phyloP scores from a whole-genome alignment of 2,888 invertebrate genomes.

The Erynnis tages region DNA sequence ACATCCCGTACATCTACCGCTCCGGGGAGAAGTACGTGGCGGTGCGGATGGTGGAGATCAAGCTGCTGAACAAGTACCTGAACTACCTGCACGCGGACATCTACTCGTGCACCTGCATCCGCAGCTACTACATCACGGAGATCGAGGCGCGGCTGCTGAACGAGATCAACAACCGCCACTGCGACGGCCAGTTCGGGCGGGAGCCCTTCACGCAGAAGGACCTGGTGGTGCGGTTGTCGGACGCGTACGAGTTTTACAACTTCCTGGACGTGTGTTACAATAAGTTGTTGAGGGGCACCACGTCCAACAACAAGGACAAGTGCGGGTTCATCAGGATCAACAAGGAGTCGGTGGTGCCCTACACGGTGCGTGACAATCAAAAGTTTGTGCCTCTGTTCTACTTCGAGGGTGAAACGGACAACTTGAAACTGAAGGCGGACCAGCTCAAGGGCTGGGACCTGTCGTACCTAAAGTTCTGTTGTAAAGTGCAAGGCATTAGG shows the following conservation, averaged over 20 bases:
- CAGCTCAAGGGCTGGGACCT: slow-evolving; percentile 95
- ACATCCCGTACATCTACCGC: slow-evolving; percentile 94
- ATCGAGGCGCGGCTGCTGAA: slow-evolving; percentile 94
- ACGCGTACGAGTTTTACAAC: slow-evolving; percentile 94
- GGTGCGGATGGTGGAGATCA: slow-evolving; percentile 96
- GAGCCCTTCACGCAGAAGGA: slow-evolving; percentile 94
- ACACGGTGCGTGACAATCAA: slow-evolving; percentile 90
- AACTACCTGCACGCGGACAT: slow-evolving; percentile 94
- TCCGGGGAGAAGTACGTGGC: slow-evolving; percentile 93
- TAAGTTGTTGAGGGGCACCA: slow-evolving; percentile 87
- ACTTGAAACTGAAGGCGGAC: slow-evolving; percentile 92
- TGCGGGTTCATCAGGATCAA: slow-evolving; percentile 96
- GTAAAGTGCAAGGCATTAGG: slow-evolving; percentile 95
- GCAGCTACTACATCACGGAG: slow-evolving; percentile 96
- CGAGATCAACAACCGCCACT: slow-evolving; percentile 96
- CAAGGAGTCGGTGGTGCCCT: slow-evolving; percentile 96
- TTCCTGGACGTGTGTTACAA: slow-evolving; percentile 95
- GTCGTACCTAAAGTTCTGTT: slow-evolving; percentile 95
- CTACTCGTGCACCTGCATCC: slow-evolving; percentile 94
- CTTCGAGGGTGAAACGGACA: slow-evolving; percentile 94
- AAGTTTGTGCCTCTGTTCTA: slow-evolving; percentile 96
- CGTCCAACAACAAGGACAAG: slow-evolving; percentile 87
- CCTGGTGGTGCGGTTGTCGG: slow-evolving; percentile 92
- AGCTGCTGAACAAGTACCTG: slow-evolving; percentile 93
- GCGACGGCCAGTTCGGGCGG: slow-evolving; percentile 94